A percentile compares a stretch with the other conserved stretches of the same genome.
These are phyloP conservation scores for Rhizomys pruinosus DNA, from an alignment of 2,113 vertebrate species.

Conservation along the genomic window DNA sequence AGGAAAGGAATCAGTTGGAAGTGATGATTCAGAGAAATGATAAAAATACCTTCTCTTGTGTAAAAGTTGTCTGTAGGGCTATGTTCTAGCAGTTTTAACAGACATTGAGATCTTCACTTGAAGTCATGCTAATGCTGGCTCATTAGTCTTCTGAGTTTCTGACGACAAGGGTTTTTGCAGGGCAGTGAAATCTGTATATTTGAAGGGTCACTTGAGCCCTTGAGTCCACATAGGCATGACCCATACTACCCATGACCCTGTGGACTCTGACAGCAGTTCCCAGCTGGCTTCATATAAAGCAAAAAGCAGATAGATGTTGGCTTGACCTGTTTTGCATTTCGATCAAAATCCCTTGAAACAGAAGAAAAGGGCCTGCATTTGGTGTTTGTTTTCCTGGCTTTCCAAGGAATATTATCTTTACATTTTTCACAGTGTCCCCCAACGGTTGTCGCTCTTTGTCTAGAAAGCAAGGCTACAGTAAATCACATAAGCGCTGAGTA, in stretches of 20 bases:
- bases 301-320: background rate
- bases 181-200: background rate
- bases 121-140: background rate
- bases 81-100: background rate
- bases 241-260: background rate
- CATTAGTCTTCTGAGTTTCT: background rate
- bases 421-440: conserved; percentile 42
- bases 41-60: conserved; percentile 13
- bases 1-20: background rate
- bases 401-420: background rate
- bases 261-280: background rate
- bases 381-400: conserved; percentile 21
- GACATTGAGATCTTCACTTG: background rate
- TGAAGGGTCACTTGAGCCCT: background rate
- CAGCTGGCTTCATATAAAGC: conserved; percentile 5
- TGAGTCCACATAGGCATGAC: background rate
- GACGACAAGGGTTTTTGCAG: background rate
- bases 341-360: conserved; percentile 37
- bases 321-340: background rate
- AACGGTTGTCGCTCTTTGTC: background rate
- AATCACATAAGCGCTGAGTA: background rate
- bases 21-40: background rate
- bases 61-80: background rate
- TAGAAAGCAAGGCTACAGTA: conserved; percentile 25
- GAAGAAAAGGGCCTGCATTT: background rate